Percentiles rank a stretch among this genome's conserved stretches.
phyloP scores from a whole-genome alignment of 37 sponge, comb jelly and placozoan genomes.

The Chondrosia reniformis region DNA sequence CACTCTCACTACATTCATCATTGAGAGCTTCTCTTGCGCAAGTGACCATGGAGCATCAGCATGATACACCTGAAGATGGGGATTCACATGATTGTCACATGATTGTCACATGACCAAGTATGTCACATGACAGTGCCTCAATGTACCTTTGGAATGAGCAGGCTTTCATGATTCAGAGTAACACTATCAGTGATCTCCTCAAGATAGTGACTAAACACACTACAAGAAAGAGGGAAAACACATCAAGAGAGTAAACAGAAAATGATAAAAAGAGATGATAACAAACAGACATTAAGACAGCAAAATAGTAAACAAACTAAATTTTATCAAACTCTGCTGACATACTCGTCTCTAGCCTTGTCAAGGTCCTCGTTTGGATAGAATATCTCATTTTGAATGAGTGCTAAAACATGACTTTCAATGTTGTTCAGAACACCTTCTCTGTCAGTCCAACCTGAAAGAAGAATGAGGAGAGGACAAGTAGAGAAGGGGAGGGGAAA shows the following conservation, averaged over 20 bases:
- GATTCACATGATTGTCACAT: too few species aligned
- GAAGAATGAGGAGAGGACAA: too few species aligned
- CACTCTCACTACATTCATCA: slow-evolving; percentile 56
- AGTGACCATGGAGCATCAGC: slow-evolving; percentile 67
- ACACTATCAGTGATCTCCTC: slow-evolving; percentile 24
- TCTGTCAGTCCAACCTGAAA: slow-evolving; percentile 41
- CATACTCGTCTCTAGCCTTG: slow-evolving; percentile 53
- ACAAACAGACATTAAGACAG: background rate
- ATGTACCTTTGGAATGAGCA: slow-evolving; percentile 71
- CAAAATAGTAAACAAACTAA: background rate
- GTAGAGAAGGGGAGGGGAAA: too few species aligned
- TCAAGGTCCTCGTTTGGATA: slow-evolving; percentile 72
- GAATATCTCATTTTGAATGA: slow-evolving; percentile 49
- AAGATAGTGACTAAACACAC: slow-evolving; percentile 67
- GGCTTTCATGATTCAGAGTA: slow-evolving; percentile 51
- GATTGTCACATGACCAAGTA: background rate
- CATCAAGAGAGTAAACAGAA: too few species aligned
- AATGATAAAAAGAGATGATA: background rate
- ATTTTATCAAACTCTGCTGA: background rate
- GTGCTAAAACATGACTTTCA: slow-evolving; percentile 37
- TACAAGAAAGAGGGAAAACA: slow-evolving; percentile 2
- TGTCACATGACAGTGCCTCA: background rate
- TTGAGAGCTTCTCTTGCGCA: slow-evolving; percentile 57
- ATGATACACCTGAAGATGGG: slow-evolving; percentile 49
- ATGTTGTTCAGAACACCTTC: slow-evolving; percentile 27